Evolutionary conservation across 2,797 vertebrate genomes (phyloP).

Genomic region (Girardinus metallicus): DNA sequence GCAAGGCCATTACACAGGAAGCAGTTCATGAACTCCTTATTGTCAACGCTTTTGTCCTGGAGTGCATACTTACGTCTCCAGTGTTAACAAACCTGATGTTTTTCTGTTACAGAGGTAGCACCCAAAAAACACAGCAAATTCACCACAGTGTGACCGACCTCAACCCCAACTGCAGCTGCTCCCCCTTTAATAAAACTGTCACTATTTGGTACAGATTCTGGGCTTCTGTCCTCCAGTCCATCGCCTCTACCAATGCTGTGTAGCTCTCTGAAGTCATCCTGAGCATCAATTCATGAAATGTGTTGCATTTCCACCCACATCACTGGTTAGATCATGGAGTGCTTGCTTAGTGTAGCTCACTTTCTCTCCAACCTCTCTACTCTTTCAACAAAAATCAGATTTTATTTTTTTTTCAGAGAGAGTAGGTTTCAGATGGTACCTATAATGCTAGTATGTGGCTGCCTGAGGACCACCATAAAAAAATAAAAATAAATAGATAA

Average conservation of each 20-base stretch:
- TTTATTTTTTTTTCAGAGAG: not conserved
- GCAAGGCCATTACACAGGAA: constrained; percentile 32
- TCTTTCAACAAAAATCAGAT: not conserved
- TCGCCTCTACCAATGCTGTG: not conserved
- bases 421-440: not conserved
- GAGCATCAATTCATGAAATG: not conserved
- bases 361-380: not conserved
- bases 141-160: not conserved
- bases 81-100: not conserved
- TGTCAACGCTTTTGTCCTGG: constrained; percentile 34
- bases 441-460: not conserved
- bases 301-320: not conserved
- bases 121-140: not conserved
- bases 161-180: not conserved
- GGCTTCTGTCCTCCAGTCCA: not conserved
- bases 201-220: not conserved
- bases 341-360: not conserved
- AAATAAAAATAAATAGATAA: not conserved
- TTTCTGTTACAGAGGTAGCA: not conserved
- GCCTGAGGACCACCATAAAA: not conserved
- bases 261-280: not conserved
- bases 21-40: constrained; percentile 20
- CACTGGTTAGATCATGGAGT: not conserved
- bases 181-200: not conserved
- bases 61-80: not conserved